phyloP scores from a whole-genome alignment of 1,140 invertebrate species.

The Vanessa tameamea region DNA sequence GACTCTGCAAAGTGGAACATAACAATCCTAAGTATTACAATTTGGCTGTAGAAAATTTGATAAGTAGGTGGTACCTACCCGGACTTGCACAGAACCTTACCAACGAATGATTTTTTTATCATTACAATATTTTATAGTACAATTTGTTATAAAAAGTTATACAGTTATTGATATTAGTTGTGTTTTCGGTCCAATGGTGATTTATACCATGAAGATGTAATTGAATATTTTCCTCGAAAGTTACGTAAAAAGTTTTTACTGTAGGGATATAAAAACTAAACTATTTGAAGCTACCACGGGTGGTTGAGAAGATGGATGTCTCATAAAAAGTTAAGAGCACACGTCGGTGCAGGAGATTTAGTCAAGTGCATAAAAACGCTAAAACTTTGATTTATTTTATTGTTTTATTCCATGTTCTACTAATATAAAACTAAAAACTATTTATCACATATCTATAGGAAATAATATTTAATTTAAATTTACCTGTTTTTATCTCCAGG shows the following conservation, averaged over 20 bases:
- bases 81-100: too few species aligned
- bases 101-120: too few species aligned
- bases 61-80: too few species aligned
- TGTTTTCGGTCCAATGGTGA: too few species aligned
- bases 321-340: slow-evolving; percentile 2
- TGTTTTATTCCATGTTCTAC: not conserved
- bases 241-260: slow-evolving; percentile 14
- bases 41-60: too few species aligned
- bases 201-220: not conserved
- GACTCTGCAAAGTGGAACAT: too few species aligned
- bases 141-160: not conserved
- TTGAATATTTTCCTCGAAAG: slow-evolving; percentile 17
- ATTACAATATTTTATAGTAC: not conserved
- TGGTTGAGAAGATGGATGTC: not conserved
- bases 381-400: not conserved
- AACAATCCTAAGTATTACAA: too few species aligned
- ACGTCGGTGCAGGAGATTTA: slow-evolving; percentile 6
- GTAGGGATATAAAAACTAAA: slow-evolving; percentile 18
- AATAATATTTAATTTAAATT: too few species aligned
- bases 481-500: too few species aligned
- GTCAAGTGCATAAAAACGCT: not conserved
- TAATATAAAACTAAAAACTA: too few species aligned
- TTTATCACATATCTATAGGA: too few species aligned
- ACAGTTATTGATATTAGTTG: too few species aligned
- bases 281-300: not conserved